Conservation (phyloP, 2,888 invertebrate species). For the Plebejus melissa region DNA sequence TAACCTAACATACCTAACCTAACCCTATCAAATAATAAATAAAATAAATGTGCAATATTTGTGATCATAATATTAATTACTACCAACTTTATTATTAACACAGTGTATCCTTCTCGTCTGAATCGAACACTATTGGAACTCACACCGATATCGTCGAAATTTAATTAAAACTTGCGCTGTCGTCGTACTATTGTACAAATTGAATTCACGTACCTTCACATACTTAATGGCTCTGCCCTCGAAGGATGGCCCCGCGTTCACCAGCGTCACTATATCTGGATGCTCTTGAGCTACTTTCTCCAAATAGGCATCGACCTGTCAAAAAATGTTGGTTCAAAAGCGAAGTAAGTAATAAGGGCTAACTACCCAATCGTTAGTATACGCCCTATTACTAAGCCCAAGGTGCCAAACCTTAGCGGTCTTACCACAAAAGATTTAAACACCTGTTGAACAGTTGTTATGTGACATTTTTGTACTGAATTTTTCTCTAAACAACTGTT, state of each 20-base stretch:
- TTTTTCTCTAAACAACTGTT: too few species aligned
- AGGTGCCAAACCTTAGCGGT: too few species aligned
- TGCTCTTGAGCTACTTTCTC: slow-evolving; percentile 49
- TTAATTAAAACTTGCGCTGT: slow-evolving; percentile 18
- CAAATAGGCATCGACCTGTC: slow-evolving; percentile 51
- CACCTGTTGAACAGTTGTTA: too few species aligned
- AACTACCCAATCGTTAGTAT: too few species aligned
- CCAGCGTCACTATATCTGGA: slow-evolving; percentile 50
- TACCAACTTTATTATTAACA: neutral
- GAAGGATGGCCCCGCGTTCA: slow-evolving; percentile 71
- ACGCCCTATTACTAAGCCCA: too few species aligned
- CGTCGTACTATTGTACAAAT: slow-evolving; percentile 2
- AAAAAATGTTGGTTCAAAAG: slow-evolving; percentile 11
- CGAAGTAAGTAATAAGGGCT: too few species aligned
- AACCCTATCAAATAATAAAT: too few species aligned
- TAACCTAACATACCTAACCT: too few species aligned
- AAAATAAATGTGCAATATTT: too few species aligned
- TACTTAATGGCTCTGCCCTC: slow-evolving; percentile 77
- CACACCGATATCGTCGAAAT: neutral
- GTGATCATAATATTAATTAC: too few species aligned
- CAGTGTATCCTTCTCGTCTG: neutral
- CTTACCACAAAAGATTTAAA: too few species aligned
- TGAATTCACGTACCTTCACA: slow-evolving; percentile 59
- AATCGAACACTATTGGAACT: neutral
- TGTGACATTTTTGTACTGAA: too few species aligned